These are phyloP conservation scores for Atta cephalotes DNA, from an alignment of 1,140 invertebrate species.

Conservation along the genomic window DNA sequence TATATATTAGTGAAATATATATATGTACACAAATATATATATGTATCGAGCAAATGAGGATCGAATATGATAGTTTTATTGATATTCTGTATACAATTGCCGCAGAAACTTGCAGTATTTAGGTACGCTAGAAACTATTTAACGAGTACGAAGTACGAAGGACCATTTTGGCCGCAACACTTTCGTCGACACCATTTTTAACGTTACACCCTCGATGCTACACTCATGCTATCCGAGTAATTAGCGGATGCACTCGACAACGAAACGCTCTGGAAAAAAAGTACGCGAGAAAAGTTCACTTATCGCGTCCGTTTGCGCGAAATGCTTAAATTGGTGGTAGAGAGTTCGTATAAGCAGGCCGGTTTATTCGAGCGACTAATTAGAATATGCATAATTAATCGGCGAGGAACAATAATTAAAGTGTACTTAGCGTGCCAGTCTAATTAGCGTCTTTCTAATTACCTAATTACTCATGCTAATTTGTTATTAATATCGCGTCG, in stretches of 20 bases:
- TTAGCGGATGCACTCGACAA: constrained; percentile 62
- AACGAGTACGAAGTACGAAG: constrained; percentile 70
- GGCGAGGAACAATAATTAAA: constrained; percentile 65
- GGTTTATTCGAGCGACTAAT: constrained; percentile 70
- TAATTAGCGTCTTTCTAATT: constrained; percentile 76
- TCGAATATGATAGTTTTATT: neutral
- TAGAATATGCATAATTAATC: constrained; percentile 77
- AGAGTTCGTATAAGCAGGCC: constrained; percentile 47
- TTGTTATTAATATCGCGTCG: constrained; percentile 68
- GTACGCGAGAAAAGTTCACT: constrained; percentile 40
- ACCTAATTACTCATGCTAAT: constrained; percentile 75
- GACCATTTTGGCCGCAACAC: constrained; percentile 32
- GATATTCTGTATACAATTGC: neutral
- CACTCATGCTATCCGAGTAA: constrained; percentile 53
- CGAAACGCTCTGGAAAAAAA: constrained; percentile 41
- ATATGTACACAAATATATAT: too few relatives aligned
- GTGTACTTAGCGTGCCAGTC: constrained; percentile 57
- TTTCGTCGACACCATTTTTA: constrained; percentile 13
- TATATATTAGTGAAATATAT: too few relatives aligned
- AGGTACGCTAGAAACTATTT: constrained; percentile 68
- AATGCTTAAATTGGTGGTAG: constrained; percentile 46
- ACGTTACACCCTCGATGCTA: constrained; percentile 16
- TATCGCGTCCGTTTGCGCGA: constrained; percentile 36
- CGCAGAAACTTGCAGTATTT: constrained; percentile 44
- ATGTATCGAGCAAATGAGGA: neutral